A percentile compares a stretch with the other conserved stretches of the same genome.
Evolutionary conservation across 1,140 invertebrate species (phyloP).

Genomic region (Bombus cullumanus): DNA sequence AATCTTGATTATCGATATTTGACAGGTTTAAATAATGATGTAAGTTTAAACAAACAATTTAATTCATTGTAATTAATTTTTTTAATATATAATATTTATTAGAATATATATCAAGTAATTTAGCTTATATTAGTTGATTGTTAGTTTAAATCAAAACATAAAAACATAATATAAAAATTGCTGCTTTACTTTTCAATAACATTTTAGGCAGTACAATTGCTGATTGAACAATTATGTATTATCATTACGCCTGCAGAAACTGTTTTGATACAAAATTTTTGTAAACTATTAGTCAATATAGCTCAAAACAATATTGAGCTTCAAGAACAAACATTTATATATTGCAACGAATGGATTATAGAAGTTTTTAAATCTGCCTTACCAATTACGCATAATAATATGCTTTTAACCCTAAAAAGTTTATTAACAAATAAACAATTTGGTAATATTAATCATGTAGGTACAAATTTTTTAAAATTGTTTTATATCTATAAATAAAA

Average conservation of each 20-base stretch:
- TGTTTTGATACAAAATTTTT: conserved; percentile 77
- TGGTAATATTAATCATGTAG: conserved; percentile 69
- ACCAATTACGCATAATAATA: conserved; percentile 55
- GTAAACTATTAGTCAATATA: conserved; percentile 79
- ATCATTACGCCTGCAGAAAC: conserved; percentile 76
- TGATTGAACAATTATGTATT: conserved; percentile 80
- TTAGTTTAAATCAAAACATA: background rate
- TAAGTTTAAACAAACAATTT: conserved; percentile 69
- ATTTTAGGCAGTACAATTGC: conserved; percentile 77
- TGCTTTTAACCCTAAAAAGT: conserved; percentile 70
- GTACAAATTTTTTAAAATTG: conserved; percentile 22
- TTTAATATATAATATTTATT: conserved; percentile 11
- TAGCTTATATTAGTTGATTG: conserved; percentile 11
- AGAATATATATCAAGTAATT: conserved; percentile 7
- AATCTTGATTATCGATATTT: conserved; percentile 76
- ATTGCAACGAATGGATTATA: conserved; percentile 78
- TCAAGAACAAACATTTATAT: conserved; percentile 73
- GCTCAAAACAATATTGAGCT: conserved; percentile 74
- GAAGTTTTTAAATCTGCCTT: conserved; percentile 71
- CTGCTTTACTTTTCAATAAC: conserved; percentile 26
- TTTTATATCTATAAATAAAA: conserved; percentile 10
- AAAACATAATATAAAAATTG: background rate
- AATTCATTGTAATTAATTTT: conserved; percentile 39
- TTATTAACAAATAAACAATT: conserved; percentile 68
- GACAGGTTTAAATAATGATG: conserved; percentile 74